Base-by-base conservation (phyloP, 1,140 invertebrate genomes). In the Nymphalis io region DNA sequence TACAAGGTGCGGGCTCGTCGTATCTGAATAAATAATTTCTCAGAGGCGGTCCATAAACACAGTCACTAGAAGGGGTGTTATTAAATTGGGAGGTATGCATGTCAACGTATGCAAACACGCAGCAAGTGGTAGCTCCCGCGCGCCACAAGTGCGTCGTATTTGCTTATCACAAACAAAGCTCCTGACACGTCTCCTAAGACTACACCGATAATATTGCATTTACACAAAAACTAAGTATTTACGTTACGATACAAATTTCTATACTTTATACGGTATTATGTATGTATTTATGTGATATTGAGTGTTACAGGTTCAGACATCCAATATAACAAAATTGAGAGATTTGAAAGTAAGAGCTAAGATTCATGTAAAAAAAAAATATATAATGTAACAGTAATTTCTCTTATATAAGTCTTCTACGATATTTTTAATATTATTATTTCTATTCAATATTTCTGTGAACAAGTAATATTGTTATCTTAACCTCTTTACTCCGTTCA, bases 81-180 rank as follows among this genome's bases (percentile, higher is more conserved):
- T 81, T 81, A 80, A 83, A 82, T 79, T 75, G 75, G 66, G 77
- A 74, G 86, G 82, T 86, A 89, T 89, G 88, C 87, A 82, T 83
- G 81, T 82, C 87, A 84, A 79, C 84, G 74, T 78, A 70, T 65
- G 68, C 79, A 88, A 89, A 90, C 80, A 89, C 11, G 66, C 68
- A 68, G 70, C 75, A 63, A 80, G 80, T 74, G 74, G 75, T 73
- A 68, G 79, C 83, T 79, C 75, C 83, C 78, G 82, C 70, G 72
- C 75, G 79, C 64, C 79, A 81, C 81, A 81, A 88, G 83, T 84
- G 82, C 77, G 61, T 83, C 46, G 80, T 90, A 88, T 90, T 90
- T 90, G 81, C 75, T 67, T 69, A 58, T 46, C 27, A 74, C 85
- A 89, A 90, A 90, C 82, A 89, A 60, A 60, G 67, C 80, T 84